Conservation (phyloP, 2,888 invertebrate species). For the Hydroisotoma schaefferi region DNA sequence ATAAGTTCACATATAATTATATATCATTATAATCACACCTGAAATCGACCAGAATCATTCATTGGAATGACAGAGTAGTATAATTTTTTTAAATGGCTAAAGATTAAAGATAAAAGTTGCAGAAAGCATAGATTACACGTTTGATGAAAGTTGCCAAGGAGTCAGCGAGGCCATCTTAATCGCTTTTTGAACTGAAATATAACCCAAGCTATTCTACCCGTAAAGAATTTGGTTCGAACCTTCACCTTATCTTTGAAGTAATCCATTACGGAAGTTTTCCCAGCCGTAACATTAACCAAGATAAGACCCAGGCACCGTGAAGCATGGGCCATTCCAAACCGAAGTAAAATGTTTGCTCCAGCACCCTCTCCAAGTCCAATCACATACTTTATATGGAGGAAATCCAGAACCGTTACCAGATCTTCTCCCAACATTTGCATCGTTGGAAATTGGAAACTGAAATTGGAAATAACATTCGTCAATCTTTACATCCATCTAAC, state of each 20-base stretch:
- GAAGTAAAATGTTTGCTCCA: slow-evolving; percentile 78
- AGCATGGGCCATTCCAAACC: slow-evolving; percentile 79
- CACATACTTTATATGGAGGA: slow-evolving; percentile 75
- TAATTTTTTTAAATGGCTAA: too few relatives aligned
- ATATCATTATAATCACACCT: too few relatives aligned
- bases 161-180: neutral
- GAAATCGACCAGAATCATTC: too few relatives aligned
- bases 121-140: neutral
- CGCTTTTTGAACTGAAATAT: neutral
- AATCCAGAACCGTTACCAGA: slow-evolving; percentile 73
- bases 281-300: slow-evolving; percentile 81
- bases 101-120: neutral
- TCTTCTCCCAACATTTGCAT: slow-evolving; percentile 79
- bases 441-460: slow-evolving; percentile 74
- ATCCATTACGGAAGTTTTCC: slow-evolving; percentile 79
- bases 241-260: slow-evolving; percentile 74
- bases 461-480: too few relatives aligned
- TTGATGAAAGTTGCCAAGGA: neutral
- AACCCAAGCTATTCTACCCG: neutral
- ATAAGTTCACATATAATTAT: neutral
- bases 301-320: slow-evolving; percentile 73
- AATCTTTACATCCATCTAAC: too few relatives aligned
- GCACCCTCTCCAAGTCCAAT: slow-evolving; percentile 77
- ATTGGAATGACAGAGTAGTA: too few relatives aligned
- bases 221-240: neutral